Base-by-base conservation (phyloP, 2,888 invertebrate genomes). In the Thereva unica region DNA sequence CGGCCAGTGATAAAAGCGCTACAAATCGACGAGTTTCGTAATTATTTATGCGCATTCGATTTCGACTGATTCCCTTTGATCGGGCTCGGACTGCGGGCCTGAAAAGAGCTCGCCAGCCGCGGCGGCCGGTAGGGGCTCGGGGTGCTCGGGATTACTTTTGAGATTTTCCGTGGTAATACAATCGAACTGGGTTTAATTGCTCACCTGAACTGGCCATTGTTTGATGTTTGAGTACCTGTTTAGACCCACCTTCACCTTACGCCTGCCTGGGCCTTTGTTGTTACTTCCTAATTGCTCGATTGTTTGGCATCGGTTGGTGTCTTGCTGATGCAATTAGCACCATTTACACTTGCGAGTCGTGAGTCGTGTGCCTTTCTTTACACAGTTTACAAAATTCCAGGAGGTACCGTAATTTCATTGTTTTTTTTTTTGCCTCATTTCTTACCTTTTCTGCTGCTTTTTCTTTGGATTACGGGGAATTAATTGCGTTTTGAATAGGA, bases 31-130 rank as follows among this genome's bases (percentile, higher is more conserved):
- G 63, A 52, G 53, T 68, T 66, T 68, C 66, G 47, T 68, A 68
- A 68, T 68, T 68, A 68, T 68, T 68, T 68, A 68, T 66, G 66
- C 65, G 66, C 66, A 66, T 68, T 66, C 55, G 66, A 66, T 64
- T 67, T 67, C 61, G 55, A 42, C 10, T 12, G 50, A 23, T 34
- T 50, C 35, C 35, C 35, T 35, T 23, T 50, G 50, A 35, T 59
- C 10, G 12, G 35, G 12, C 1, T 8, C 37, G 37, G 45, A 37
- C 45, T 38, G 44, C 35, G 47, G 47, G 38, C 8, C 8, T 23
- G 23, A 23, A 23, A 23, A 23, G 23, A 23, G 23, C 23, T 23
- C 23, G 23, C 23, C 23, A 23, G 23, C 23, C 23, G 23, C 23
- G 23, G 23, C 23, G 23, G 23, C 23, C 23, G 23, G 23, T 23